Conservation (phyloP, 2,797 vertebrate genomes). For the Numenius phaeopus region DNA sequence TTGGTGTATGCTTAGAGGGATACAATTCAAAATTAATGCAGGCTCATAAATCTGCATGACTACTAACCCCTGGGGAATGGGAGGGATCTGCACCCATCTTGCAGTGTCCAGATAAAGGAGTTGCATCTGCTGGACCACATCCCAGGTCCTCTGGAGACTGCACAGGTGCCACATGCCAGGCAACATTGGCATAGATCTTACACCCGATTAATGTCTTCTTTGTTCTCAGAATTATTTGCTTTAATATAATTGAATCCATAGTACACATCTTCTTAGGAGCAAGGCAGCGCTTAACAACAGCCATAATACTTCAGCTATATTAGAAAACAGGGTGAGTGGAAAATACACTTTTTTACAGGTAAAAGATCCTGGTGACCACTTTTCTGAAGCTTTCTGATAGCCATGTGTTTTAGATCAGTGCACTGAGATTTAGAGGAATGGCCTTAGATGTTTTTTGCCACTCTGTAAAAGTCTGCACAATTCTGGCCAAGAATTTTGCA, state of each 20-base stretch:
- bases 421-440: background rate
- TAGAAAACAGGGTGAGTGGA: background rate
- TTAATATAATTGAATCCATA: background rate
- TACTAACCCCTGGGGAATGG: background rate
- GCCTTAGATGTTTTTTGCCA: background rate
- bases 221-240: background rate
- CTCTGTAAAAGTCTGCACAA: background rate
- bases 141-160: background rate
- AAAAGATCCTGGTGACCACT: background rate
- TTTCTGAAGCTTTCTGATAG: background rate
- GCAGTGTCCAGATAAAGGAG: background rate
- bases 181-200: rapidly evolving
- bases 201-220: rapidly evolving
- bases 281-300: background rate
- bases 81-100: background rate
- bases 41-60: background rate
- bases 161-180: background rate
- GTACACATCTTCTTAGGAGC: background rate
- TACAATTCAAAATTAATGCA: background rate
- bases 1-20: background rate
- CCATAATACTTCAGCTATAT: background rate
- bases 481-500: background rate
- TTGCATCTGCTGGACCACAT: background rate
- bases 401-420: background rate
- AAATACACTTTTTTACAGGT: background rate